These are phyloP conservation scores for Pinna nobilis DNA, from an alignment of 1,140 invertebrate species.

Conservation along the genomic window DNA sequence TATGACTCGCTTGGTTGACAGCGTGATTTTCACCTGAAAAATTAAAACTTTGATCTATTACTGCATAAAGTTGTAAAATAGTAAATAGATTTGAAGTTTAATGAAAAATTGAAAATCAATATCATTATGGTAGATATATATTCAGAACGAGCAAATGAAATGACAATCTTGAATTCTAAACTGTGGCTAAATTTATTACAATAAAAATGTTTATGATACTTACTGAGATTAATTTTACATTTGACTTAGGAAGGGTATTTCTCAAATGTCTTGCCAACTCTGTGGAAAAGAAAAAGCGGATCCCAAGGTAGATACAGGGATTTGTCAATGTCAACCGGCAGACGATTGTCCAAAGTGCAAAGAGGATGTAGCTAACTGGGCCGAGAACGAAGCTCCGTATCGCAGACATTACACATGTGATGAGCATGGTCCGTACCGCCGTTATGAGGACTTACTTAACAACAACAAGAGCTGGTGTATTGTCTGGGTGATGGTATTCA, in stretches of 20 bases:
- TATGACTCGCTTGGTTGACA: too few relatives aligned
- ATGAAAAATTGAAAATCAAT: too few relatives aligned
- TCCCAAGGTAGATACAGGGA: not conserved
- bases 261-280: not conserved
- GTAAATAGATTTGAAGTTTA: too few relatives aligned
- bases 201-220: not conserved
- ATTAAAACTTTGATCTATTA: too few relatives aligned
- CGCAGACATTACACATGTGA: conserved; percentile 11
- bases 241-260: not conserved
- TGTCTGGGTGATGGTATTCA: conserved; percentile 58
- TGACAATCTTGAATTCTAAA: too few relatives aligned
- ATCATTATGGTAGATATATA: too few relatives aligned
- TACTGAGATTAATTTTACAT: not conserved
- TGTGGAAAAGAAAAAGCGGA: conserved; percentile 2
- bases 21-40: too few relatives aligned
- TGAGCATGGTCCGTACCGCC: conserved; percentile 36
- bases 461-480: conserved; percentile 64
- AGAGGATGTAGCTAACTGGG: not conserved
- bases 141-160: too few relatives aligned
- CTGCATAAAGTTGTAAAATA: too few relatives aligned
- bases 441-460: conserved; percentile 66
- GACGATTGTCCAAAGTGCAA: not conserved
- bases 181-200: too few relatives aligned
- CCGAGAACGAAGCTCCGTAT: not conserved
- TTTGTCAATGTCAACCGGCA: not conserved